Base-by-base conservation (phyloP, 2,113 vertebrate species). In the Mobula hypostoma region DNA sequence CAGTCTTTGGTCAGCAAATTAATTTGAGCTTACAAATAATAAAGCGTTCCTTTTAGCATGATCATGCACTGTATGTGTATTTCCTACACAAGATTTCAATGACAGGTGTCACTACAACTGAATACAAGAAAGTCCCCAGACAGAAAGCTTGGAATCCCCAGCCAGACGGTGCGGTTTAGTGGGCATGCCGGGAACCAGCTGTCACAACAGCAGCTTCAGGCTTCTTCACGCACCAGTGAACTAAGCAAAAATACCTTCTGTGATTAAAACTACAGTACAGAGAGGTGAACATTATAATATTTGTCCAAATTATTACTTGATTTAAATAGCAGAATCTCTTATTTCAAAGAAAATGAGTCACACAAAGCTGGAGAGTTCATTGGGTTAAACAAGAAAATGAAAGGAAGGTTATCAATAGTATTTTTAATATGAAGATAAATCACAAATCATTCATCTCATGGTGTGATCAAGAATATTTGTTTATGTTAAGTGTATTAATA, bases 141-240 rank as follows among this genome's bases (percentile, higher is more conserved):
- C 91, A 76, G 36, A 27, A 74, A 93, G 21, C 68, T 74, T 74
- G 91, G 70, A 24, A 56, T 93, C 70, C 70, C 40, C 4, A 6
- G 40, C 68, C 2, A 93, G 91, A 27, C 40, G 56, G 68, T 72
- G 90, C 48, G 91, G 68, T 74, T 76, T 74, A 93, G 91, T 32
- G 70, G 40, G 91, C 91, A 90, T 74, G 91, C 36, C 32, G 15
- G 48, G 48, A 93, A 40, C 70, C 91, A 93, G 91, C 68, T 74
- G 91, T 76, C 91, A 93, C 91, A 48, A 70, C 36, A 76, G 70
- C 36, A 93, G 74, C 21, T 40, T 48, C 21, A 74, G 70, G 40
- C 24, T 93, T 56, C 36, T 74, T 24, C n/a, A 40, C 8, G 61
- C 61, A 66, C 85, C 85, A 90, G 85, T 32, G n/a, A 32, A n/a